Evolutionary conservation across 2,113 vertebrate species (phyloP), one percentile per base, ranked within the genome.

Genomic region (Stegostoma tigrinum): DNA sequence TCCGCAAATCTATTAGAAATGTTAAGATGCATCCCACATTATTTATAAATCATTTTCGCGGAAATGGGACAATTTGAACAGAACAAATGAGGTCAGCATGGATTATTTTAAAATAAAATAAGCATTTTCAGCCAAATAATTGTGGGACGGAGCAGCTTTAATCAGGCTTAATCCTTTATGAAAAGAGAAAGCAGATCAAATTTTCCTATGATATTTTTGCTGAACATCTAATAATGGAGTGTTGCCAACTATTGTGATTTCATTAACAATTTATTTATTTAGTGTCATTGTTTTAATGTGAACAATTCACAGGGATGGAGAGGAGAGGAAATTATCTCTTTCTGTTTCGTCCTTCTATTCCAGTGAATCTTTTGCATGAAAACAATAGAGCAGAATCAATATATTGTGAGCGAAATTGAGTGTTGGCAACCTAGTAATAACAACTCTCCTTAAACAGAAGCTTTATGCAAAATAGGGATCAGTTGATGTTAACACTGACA

Each of bases 141-240:
- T 95, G 94, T 72, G 68, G 68, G 94, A 45, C 38, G 48, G 45
- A 48, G 94, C 66, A 72, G 24, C 27, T 72, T 95, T 95, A 95
- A 95, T 95, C 94, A 95, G 27, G 94, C 10, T 95, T 72, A 95
- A 95, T 95, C 94, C 94, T 95, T 52, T 72, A 52, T 5, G 68
- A 72, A 75, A 72, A 45, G 94, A 48, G 94, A 95, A 95, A 95
- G 94, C 21, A 95, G 94, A 95, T 95, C 94, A 95, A 95, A 95
- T 95, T 95, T 95, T 95, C 94, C 45, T 72, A 72, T 67, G 38
- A 48, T 95, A 95, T 95, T 95, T 23, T 93, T 66, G 42, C 68
- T 70, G 67, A 48, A 72, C 42, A 95, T 95, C 94, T 48, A 93
- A 6, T 64, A 66, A 66, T 93, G 89, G 89, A 93, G 34, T 34